These are phyloP conservation scores for Pampus argenteus DNA, from an alignment of 2,797 vertebrate species.

Conservation along the genomic window DNA sequence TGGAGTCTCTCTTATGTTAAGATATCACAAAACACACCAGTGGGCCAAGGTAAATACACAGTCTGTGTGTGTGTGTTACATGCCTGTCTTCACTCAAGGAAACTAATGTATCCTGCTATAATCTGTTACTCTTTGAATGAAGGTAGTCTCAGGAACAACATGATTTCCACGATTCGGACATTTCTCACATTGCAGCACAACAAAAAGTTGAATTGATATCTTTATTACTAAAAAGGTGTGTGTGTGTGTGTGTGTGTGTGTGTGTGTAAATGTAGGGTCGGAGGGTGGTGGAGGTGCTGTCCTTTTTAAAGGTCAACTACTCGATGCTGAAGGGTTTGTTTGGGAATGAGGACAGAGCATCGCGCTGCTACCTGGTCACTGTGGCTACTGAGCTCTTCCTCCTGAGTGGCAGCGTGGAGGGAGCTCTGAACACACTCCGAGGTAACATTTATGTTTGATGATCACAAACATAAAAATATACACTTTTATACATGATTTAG, in stretches of 20 bases:
- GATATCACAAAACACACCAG: slow-evolving; percentile 88
- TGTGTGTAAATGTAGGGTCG: slow-evolving; percentile 81
- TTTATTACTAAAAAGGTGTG: background rate
- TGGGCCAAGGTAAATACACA: slow-evolving; percentile 90
- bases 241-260: slow-evolving; percentile 16
- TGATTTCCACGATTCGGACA: background rate
- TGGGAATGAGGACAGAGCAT: slow-evolving; percentile 82
- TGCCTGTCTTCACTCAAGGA: background rate
- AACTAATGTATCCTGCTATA: background rate
- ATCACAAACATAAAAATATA: too few species aligned
- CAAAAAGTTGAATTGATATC: background rate
- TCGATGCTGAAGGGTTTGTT: slow-evolving; percentile 88
- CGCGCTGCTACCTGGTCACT: slow-evolving; percentile 91
- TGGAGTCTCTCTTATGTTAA: slow-evolving; percentile 90
- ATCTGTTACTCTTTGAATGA: background rate
- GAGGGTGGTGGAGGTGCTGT: slow-evolving; percentile 88
- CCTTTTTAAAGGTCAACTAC: slow-evolving; percentile 85
- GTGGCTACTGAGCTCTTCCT: slow-evolving; percentile 91
- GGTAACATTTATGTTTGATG: slow-evolving; percentile 78
- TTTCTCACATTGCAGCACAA: background rate
- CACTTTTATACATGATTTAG: too few species aligned
- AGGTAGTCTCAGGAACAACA: background rate
- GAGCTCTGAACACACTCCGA: slow-evolving; percentile 88
- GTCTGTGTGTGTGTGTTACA: fast-evolving
- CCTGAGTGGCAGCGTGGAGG: slow-evolving; percentile 87